A percentile compares a stretch with the other conserved stretches of the same genome.
These are phyloP conservation scores for Machimus atricapillus DNA, from an alignment of 2,888 invertebrate genomes.

Conservation along the genomic window DNA sequence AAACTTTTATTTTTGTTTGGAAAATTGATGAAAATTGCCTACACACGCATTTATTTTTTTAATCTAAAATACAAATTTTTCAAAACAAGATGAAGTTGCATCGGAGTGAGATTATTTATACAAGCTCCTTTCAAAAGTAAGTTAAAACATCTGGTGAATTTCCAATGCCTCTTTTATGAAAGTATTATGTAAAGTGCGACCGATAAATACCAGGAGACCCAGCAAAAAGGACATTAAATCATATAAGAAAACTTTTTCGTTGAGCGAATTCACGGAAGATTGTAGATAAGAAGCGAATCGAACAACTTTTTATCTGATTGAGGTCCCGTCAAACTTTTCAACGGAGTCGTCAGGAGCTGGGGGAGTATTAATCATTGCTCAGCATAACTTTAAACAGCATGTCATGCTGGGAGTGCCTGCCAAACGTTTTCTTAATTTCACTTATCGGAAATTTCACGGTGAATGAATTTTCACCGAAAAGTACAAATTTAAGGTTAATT, in stretches of 20 bases:
- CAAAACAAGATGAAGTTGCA: not conserved
- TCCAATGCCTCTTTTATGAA: not conserved
- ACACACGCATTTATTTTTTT: too few relatives aligned
- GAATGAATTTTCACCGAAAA: slow-evolving; percentile 24
- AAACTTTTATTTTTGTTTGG: too few relatives aligned
- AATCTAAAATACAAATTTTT: not conserved
- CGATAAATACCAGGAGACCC: not conserved
- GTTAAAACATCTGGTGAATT: not conserved
- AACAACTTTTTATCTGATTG: slow-evolving; percentile 39
- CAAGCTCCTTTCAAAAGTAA: not conserved
- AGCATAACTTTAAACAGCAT: slow-evolving; percentile 19
- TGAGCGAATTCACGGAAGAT: not conserved
- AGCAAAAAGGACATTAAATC: slow-evolving; percentile 10
- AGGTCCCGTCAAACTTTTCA: slow-evolving; percentile 30
- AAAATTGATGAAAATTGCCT: too few relatives aligned
- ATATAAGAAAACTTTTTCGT: slow-evolving; percentile 30
- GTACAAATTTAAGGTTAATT: slow-evolving; percentile 38
- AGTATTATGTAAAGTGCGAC: not conserved
- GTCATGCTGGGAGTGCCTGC: slow-evolving; percentile 26
- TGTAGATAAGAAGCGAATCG: slow-evolving; percentile 30
- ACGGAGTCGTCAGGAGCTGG: slow-evolving; percentile 15
- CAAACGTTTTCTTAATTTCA: slow-evolving; percentile 39
- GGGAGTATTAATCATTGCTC: slow-evolving; percentile 28
- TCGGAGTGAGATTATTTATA: not conserved
- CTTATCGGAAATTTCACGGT: slow-evolving; percentile 33